Percentiles rank a stretch among this genome's conserved stretches.
Evolutionary conservation across 2,888 invertebrate genomes (phyloP).

Genomic region (Schizaphis graminum): DNA sequence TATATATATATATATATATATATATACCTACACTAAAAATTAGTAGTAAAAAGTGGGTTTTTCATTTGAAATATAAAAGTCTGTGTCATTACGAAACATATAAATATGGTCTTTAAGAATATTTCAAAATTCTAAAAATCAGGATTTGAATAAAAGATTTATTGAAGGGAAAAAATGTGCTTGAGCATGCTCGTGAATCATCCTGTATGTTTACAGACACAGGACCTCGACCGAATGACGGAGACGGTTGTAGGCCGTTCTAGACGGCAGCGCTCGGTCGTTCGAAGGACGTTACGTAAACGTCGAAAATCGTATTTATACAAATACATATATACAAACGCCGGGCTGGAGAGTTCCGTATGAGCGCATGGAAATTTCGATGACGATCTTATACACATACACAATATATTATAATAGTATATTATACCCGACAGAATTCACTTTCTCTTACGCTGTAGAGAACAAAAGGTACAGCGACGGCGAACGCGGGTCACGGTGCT

Average conservation of each 20-base stretch:
- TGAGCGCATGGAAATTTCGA: constrained; percentile 60
- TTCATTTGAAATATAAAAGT: too few relatives aligned
- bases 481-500: constrained; percentile 50
- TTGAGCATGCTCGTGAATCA: too few relatives aligned
- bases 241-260: constrained; percentile 10
- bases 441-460: constrained; percentile 47
- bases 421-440: constrained; percentile 40
- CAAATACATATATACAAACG: not conserved
- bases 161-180: too few relatives aligned
- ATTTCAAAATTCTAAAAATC: too few relatives aligned
- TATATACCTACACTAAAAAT: too few relatives aligned
- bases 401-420: not conserved
- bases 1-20: too few relatives aligned
- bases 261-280: not conserved
- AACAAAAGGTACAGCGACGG: constrained; percentile 42
- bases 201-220: not conserved
- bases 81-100: too few relatives aligned
- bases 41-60: too few relatives aligned
- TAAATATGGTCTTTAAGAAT: too few relatives aligned
- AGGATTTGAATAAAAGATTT: too few relatives aligned
- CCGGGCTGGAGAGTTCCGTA: constrained; percentile 40
- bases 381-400: constrained; percentile 22
- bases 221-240: not conserved
- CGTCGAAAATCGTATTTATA: not conserved
- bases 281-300: constrained; percentile 62